Percentiles rank a stretch among this genome's conserved stretches.
Conservation (phyloP, 37 sponge, comb jelly and placozoan genomes). For the Geodia barretti region DNA sequence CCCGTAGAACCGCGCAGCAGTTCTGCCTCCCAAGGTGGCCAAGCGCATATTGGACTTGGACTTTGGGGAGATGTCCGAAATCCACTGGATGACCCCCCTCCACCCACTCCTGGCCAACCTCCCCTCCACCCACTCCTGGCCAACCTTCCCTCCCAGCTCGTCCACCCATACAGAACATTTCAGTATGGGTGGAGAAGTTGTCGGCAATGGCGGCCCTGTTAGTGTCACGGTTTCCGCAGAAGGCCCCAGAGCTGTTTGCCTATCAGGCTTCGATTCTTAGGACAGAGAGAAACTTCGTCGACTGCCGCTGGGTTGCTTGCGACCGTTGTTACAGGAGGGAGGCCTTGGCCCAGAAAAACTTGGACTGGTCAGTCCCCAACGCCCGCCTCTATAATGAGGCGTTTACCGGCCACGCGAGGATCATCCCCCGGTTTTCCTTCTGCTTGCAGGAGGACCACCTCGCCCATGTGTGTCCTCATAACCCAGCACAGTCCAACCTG, state of each 20-base stretch:
- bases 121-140: no score
- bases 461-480: no score
- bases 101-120: no score
- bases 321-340: neutral
- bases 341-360: neutral
- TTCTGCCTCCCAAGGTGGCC: no score
- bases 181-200: no score
- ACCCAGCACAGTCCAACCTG: no score
- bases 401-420: neutral
- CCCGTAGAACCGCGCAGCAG: no score
- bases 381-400: neutral
- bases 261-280: neutral
- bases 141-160: no score
- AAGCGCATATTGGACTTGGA: no score
- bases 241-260: neutral
- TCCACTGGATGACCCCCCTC: no score
- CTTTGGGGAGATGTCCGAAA: no score
- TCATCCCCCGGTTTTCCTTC: neutral
- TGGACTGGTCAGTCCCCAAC: neutral
- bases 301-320: neutral
- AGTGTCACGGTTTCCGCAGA: neutral
- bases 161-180: no score
- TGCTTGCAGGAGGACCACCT: neutral
- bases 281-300: neutral
- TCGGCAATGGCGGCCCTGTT: constrained; percentile 14